Conservation (phyloP, 2,888 invertebrate species). For the Ethmia dodecea region DNA sequence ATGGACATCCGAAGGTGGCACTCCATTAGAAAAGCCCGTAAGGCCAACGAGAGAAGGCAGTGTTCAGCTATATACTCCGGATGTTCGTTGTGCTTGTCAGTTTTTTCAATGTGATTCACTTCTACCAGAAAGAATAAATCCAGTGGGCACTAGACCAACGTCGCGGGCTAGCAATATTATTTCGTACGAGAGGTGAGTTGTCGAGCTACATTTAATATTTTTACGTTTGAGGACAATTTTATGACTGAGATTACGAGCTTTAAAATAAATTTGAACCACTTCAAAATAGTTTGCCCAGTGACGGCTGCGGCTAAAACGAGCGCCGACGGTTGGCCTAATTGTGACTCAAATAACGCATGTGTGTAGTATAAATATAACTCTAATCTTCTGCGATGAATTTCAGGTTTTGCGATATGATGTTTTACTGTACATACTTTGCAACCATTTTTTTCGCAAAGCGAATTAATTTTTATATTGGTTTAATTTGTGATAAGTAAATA, state of each 20-base stretch:
- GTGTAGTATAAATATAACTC: constrained; percentile 68
- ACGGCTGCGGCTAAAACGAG: constrained; percentile 74
- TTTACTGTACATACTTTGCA: constrained; percentile 18
- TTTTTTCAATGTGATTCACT: constrained; percentile 89
- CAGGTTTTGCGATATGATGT: constrained; percentile 43
- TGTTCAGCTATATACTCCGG: constrained; percentile 84
- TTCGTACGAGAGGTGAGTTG: constrained; percentile 62
- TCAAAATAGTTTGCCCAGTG: constrained; percentile 52
- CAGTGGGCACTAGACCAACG: constrained; percentile 81
- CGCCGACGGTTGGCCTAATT: constrained; percentile 71
- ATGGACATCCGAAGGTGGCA: constrained; percentile 83
- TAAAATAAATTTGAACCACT: constrained; percentile 45
- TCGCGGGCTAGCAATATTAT: constrained; percentile 76
- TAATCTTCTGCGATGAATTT: constrained; percentile 41
- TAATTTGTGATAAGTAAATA: not conserved
- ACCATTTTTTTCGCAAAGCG: constrained; percentile 15
- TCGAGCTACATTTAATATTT: constrained; percentile 28
- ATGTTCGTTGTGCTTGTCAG: constrained; percentile 92
- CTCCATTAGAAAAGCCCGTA: constrained; percentile 78
- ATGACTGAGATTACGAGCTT: constrained; percentile 46
- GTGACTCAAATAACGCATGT: constrained; percentile 56
- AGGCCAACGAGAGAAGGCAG: constrained; percentile 84
- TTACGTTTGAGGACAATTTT: constrained; percentile 42
- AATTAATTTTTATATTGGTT: constrained; percentile 7
- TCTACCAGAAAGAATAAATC: constrained; percentile 85